Base-by-base conservation (phyloP, 2,797 vertebrate species). In the Cheirogaleus major region DNA sequence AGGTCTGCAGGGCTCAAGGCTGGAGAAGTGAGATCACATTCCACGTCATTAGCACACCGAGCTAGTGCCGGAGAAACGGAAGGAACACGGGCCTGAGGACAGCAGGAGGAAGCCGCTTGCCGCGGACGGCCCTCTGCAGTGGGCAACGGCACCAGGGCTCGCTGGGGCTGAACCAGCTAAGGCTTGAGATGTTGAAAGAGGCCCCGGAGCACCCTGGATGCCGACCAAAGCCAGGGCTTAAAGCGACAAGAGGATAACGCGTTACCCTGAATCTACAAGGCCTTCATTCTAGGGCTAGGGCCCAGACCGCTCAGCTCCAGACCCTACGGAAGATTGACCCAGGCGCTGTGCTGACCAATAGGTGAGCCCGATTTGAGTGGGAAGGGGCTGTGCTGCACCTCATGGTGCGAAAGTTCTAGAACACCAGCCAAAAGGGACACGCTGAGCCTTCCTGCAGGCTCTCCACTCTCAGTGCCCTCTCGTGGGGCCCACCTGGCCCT, bases 391-490 rank as follows among this genome's bases (percentile, higher is more conserved):
- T 25, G 43, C 35, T n/a, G 35, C 4, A 38, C 8, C 30, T 48
- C 59, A 25, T 4, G 7, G 63, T 48, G 38, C 4, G 23, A 30
- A 45, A 63, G 65, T 55, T 94, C 85, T 65, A 83, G 57, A 69
- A 90, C 22, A 35, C 85, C 61, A 84, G 82, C 22, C 32, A 65
- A 73, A 67, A 57, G 61, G 81, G 89, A 76, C 10, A 30, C 18
- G 70, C 23, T 67, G 61, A 88, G 52, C 48, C 55, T 89, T 65
- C 17, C 72, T 45, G 52, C 25, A 0, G 57, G 30, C 22, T 92
- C 48, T 73, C 22, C 3, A 32, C 32, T 72, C 45, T 30, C 32
- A 10, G 13, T n/a, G 70, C 32, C 78, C 22, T 81, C 75, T 20
- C 32, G 13, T 43, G 7, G 22, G 20, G 55, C 11, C 38, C 55